Conservation (phyloP, 2,797 vertebrate genomes). For the Artibeus lituratus region DNA sequence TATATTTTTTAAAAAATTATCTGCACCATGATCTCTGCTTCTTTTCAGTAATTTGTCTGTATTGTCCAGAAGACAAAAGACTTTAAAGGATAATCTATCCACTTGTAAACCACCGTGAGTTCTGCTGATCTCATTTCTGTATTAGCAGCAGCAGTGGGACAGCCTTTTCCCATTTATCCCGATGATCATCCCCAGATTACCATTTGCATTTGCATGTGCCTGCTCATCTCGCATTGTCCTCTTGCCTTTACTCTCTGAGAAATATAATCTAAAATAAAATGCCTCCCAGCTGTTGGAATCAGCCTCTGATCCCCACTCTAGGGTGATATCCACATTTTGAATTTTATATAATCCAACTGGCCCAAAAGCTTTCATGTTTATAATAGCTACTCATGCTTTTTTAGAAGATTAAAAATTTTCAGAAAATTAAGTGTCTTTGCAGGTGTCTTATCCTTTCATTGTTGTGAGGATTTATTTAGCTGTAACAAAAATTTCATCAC, state of each 20-base stretch:
- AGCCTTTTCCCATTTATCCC: not conserved
- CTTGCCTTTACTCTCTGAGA: slow-evolving; percentile 21
- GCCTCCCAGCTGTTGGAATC: not conserved
- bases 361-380: slow-evolving; percentile 44
- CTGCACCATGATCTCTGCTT: not conserved
- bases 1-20: not conserved
- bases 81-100: slow-evolving; percentile 13
- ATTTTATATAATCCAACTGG: slow-evolving; percentile 54
- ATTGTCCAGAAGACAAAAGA: not conserved
- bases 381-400: slow-evolving; percentile 34
- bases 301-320: not conserved
- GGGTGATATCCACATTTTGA: slow-evolving; percentile 32
- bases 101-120: not conserved
- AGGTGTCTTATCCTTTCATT: slow-evolving; percentile 29
- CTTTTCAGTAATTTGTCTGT: not conserved
- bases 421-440: slow-evolving; percentile 44
- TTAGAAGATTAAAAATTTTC: slow-evolving; percentile 30
- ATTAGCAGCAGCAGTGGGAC: not conserved
- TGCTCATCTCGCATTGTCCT: not conserved
- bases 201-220: not conserved
- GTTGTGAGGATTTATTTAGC: slow-evolving; percentile 46
- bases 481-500: slow-evolving; percentile 33
- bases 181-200: not conserved
- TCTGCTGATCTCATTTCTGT: not conserved
- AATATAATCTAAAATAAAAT: slow-evolving; percentile 37